Evolutionary conservation across 2,888 invertebrate genomes (phyloP).

Genomic region (Tigriopus californicus): DNA sequence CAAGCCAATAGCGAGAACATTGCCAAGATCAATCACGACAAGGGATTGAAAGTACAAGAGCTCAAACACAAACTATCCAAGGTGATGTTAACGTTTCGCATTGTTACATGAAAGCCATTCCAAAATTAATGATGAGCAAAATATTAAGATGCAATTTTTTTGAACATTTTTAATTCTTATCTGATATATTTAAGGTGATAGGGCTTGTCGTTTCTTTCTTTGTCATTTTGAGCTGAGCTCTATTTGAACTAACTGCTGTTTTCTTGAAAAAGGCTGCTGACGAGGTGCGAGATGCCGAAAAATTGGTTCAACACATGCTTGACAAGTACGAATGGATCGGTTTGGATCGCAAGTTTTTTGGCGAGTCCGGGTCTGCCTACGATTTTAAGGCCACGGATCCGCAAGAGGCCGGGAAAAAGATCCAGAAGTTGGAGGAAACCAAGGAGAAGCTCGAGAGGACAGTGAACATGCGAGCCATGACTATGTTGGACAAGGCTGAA

Average conservation of each 20-base stretch:
- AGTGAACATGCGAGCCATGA: conserved; percentile 67
- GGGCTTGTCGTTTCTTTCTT: too few species aligned
- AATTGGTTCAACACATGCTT: conserved; percentile 31
- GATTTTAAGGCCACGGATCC: conserved; percentile 31
- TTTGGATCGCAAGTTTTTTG: conserved; percentile 50
- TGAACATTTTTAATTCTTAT: too few species aligned
- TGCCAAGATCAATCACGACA: conserved; percentile 31
- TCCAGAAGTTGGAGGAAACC: conserved; percentile 38
- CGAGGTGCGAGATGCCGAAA: conserved; percentile 40
- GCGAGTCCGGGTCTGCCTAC: conserved; percentile 26
- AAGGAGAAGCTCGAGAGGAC: conserved; percentile 46
- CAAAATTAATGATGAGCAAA: too few species aligned
- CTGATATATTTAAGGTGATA: too few species aligned
- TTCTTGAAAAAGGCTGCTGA: conserved; percentile 33
- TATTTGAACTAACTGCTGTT: too few species aligned
- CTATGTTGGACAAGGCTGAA: conserved; percentile 64
- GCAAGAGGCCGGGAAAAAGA: conserved; percentile 35
- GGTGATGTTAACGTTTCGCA: too few species aligned
- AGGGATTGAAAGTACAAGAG: conserved; percentile 28
- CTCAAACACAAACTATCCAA: conserved; percentile 29
- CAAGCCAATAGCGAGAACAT: conserved; percentile 44
- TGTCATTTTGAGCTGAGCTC: too few species aligned
- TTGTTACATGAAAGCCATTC: too few species aligned
- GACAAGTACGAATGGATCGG: conserved; percentile 50
- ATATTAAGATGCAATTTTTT: too few species aligned